phyloP scores from a whole-genome alignment of 2,113 vertebrate genomes.

The Lophotis ruficrista region DNA sequence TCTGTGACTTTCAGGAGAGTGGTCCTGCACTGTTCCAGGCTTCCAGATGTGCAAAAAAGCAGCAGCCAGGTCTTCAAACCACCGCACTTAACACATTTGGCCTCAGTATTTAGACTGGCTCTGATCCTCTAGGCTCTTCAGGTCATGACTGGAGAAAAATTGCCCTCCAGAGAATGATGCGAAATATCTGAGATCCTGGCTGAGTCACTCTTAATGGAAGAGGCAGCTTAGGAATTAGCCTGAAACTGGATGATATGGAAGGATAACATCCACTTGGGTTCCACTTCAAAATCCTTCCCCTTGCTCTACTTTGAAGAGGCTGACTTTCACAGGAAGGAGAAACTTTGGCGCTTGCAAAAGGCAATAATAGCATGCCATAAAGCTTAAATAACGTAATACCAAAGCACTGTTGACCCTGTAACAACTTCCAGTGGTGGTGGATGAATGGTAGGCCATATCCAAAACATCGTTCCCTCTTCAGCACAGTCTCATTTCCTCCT shows the following conservation, averaged over 20 bases:
- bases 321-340: background rate
- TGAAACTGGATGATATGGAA: background rate
- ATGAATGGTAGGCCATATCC: background rate
- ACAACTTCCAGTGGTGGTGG: background rate
- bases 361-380: background rate
- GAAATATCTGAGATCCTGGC: background rate
- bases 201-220: background rate
- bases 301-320: background rate
- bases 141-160: background rate
- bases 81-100: fast-evolving
- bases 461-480: background rate
- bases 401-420: background rate
- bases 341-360: background rate
- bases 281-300: background rate
- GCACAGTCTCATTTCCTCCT: background rate
- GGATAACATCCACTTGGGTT: background rate
- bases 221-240: background rate
- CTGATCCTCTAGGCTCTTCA: background rate
- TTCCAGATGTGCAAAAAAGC: background rate
- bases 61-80: background rate
- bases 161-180: background rate
- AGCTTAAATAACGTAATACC: background rate
- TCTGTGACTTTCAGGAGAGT: background rate
- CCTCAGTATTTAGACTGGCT: background rate
- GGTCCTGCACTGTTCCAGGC: background rate